A percentile compares a stretch with the other conserved stretches of the same genome.
Evolutionary conservation across 2,888 invertebrate genomes (phyloP).

Genomic region (Pediacus dermestoides): DNA sequence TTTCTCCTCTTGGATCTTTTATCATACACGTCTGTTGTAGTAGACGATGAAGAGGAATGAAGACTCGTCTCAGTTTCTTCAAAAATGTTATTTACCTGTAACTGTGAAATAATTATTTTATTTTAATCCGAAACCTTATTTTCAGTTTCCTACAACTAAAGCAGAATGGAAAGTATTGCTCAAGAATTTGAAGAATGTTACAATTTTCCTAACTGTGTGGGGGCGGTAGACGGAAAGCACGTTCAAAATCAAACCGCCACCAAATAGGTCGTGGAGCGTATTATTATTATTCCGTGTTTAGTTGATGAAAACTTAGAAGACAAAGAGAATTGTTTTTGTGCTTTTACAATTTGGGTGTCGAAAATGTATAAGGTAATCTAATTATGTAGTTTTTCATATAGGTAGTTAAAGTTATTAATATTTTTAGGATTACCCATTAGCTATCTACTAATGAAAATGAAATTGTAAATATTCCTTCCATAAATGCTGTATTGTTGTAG

Average conservation of each 20-base stretch:
- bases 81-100: background rate
- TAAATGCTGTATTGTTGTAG: too few species aligned
- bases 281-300: slow-evolving; percentile 34
- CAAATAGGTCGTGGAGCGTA: slow-evolving; percentile 28
- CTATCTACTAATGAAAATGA: too few species aligned
- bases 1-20: background rate
- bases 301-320: too few species aligned
- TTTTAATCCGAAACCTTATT: slow-evolving; percentile 12
- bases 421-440: too few species aligned
- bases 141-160: slow-evolving; percentile 23
- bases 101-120: background rate
- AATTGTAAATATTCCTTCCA: too few species aligned
- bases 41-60: background rate
- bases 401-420: too few species aligned
- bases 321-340: too few species aligned
- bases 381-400: too few species aligned
- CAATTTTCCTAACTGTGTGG: slow-evolving; percentile 29
- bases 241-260: slow-evolving; percentile 10
- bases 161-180: slow-evolving; percentile 24
- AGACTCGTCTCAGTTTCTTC: background rate
- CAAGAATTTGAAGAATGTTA: slow-evolving; percentile 25
- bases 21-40: background rate
- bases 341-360: too few species aligned
- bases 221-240: slow-evolving; percentile 32
- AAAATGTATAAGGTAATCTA: too few species aligned